A percentile compares a stretch with the other conserved stretches of the same genome.
Evolutionary conservation across 2,797 vertebrate genomes (phyloP).

Genomic region (Lutjanus campechanus): DNA sequence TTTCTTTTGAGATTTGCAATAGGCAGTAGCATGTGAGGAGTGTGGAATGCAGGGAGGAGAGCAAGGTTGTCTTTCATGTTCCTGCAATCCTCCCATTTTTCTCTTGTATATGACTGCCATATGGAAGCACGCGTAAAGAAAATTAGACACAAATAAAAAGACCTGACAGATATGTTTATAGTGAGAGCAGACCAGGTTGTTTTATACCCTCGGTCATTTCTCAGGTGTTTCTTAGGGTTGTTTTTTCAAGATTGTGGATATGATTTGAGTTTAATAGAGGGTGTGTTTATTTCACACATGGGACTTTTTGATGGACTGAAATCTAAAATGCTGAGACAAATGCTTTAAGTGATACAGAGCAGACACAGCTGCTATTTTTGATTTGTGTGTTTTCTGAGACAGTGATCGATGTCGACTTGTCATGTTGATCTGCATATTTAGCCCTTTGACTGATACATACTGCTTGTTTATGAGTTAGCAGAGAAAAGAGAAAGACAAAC

Average conservation of each 20-base stretch:
- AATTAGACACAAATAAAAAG: slow-evolving; percentile 62
- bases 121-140: slow-evolving; percentile 56
- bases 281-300: background rate
- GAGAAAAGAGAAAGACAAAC: slow-evolving; percentile 52
- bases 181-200: slow-evolving; percentile 22
- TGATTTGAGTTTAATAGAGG: background rate
- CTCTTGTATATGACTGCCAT: slow-evolving; percentile 50
- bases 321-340: slow-evolving; percentile 34
- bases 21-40: slow-evolving; percentile 24
- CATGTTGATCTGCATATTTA: slow-evolving; percentile 18
- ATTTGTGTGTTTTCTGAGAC: background rate
- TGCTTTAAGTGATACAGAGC: slow-evolving; percentile 22
- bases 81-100: slow-evolving; percentile 15
- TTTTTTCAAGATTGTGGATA: background rate
- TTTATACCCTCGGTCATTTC: slow-evolving; percentile 9
- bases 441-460: background rate
- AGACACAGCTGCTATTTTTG: background rate
- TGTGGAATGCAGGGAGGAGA: slow-evolving; percentile 40
- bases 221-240: slow-evolving; percentile 11
- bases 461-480: slow-evolving; percentile 64
- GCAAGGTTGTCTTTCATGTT: slow-evolving; percentile 26
- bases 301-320: slow-evolving; percentile 4
- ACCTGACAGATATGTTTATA: slow-evolving; percentile 51
- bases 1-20: background rate
- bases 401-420: background rate